phyloP scores from a whole-genome alignment of 2,888 invertebrate genomes.

The Antheraea yamamai region DNA sequence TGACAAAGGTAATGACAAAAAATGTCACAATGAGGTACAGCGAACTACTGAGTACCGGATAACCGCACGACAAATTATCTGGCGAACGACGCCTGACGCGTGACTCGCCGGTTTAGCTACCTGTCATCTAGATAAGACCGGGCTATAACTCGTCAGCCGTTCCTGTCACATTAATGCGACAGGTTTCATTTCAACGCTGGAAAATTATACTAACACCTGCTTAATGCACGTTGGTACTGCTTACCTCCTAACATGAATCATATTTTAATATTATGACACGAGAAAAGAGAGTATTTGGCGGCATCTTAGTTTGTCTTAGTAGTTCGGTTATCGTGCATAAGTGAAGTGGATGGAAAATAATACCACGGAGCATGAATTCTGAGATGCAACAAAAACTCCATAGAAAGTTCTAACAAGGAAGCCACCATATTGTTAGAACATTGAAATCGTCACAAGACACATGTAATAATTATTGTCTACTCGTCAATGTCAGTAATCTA shows the following conservation, averaged over 20 bases:
- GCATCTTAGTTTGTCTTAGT: too few relatives aligned
- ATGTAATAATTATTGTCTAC: too few relatives aligned
- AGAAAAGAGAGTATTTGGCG: background rate
- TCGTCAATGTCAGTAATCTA: too few relatives aligned
- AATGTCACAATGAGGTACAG: background rate
- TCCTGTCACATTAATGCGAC: slow-evolving; percentile 20
- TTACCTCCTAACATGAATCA: background rate
- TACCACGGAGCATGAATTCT: too few relatives aligned
- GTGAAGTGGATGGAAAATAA: too few relatives aligned
- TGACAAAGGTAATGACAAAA: background rate
- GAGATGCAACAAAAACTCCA: too few relatives aligned
- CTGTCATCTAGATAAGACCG: slow-evolving; percentile 16
- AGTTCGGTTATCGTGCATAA: too few relatives aligned
- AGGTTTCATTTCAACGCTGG: slow-evolving; percentile 7
- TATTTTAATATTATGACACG: background rate
- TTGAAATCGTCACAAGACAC: too few relatives aligned
- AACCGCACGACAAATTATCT: slow-evolving; percentile 20
- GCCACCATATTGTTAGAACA: too few relatives aligned
- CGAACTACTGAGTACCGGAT: slow-evolving; percentile 12
- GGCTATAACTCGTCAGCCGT: slow-evolving; percentile 14
- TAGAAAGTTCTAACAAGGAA: too few relatives aligned
- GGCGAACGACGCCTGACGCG: slow-evolving; percentile 21
- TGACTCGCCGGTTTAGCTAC: slow-evolving; percentile 18
- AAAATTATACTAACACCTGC: slow-evolving; percentile 5
- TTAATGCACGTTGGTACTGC: background rate